Conservation (phyloP, 2,888 invertebrate genomes). For the Cremastinae sp. region DNA sequence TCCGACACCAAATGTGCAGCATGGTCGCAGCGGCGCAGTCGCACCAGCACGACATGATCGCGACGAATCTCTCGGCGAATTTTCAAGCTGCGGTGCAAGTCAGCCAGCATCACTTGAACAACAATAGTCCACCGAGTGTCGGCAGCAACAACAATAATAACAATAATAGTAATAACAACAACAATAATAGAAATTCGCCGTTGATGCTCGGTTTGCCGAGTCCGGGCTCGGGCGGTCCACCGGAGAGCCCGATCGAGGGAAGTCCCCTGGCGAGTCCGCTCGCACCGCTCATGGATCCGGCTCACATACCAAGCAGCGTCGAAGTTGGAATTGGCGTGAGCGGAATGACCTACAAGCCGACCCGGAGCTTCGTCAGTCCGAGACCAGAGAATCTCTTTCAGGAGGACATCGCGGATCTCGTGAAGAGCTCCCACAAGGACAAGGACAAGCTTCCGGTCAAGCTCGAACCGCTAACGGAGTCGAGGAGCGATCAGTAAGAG, state of each 20-base stretch:
- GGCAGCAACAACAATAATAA: slow-evolving; percentile 76
- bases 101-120: slow-evolving; percentile 76
- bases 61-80: slow-evolving; percentile 80
- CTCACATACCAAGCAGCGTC: slow-evolving; percentile 81
- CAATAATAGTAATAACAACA: slow-evolving; percentile 78
- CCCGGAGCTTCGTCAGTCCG: slow-evolving; percentile 84
- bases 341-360: slow-evolving; percentile 85
- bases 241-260: slow-evolving; percentile 82
- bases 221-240: slow-evolving; percentile 79
- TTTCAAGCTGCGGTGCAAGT: slow-evolving; percentile 81
- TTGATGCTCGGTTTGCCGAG: slow-evolving; percentile 82
- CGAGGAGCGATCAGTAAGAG: slow-evolving; percentile 83
- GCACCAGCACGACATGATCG: slow-evolving; percentile 81
- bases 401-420: slow-evolving; percentile 84
- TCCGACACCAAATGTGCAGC: slow-evolving; percentile 93
- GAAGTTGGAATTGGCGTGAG: slow-evolving; percentile 83
- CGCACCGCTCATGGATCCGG: slow-evolving; percentile 85
- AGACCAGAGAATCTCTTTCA: slow-evolving; percentile 84
- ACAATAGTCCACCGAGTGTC: slow-evolving; percentile 71
- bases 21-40: slow-evolving; percentile 86
- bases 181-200: slow-evolving; percentile 75
- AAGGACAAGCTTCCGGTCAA: slow-evolving; percentile 84
- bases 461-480: slow-evolving; percentile 86
- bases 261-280: slow-evolving; percentile 84
- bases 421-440: slow-evolving; percentile 82